Evolutionary conservation across 2,888 invertebrate genomes (phyloP), one percentile per base, ranked within the genome.

Genomic region (Anticlea derivata): DNA sequence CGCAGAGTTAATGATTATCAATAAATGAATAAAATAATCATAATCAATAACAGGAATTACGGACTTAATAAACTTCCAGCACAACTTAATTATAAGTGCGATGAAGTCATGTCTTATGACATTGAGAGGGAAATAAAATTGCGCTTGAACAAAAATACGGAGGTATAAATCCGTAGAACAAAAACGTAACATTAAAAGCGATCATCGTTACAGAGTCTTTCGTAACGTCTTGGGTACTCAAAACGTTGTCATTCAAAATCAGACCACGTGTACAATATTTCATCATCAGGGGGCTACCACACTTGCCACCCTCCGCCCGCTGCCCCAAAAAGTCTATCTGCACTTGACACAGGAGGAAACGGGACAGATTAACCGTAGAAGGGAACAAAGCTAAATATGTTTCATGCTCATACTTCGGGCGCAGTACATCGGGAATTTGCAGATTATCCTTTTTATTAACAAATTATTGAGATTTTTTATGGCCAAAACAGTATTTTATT

Each of bases 211-310:
- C 35, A 41, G 7, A 48, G 48, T 48, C 33, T 44, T 38, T 30
- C 23, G 22, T 22, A 47, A 79, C 71, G 78, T 89, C 87, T 88
- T 83, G 83, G 66, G 68, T 69, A 91, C 86, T 50, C 30, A 89
- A 91, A 84, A 91, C 92, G 92, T 87, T 92, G 93, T 93, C 93
- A 93, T 93, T 93, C 92, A 92, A 91, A 93, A 93, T 93, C 93
- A 92, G 92, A 93, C 93, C 93, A 93, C 93, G 93, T 93, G 93
- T 92, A 92, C 93, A 92, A 93, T 93, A 93, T 93, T 93, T 93
- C 93, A 93, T 93, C 93, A 92, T 93, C 92, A 92, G 91, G 89
- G 86, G 83, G 33, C 12, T 55, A 61, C 31, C 56, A 62, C 64
- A 66, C 59, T 55, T 45, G 59, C 56, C 78, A 68, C 79, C 76